Conservation (phyloP, 2,113 vertebrate species). For the Actenoides lindsayi region DNA sequence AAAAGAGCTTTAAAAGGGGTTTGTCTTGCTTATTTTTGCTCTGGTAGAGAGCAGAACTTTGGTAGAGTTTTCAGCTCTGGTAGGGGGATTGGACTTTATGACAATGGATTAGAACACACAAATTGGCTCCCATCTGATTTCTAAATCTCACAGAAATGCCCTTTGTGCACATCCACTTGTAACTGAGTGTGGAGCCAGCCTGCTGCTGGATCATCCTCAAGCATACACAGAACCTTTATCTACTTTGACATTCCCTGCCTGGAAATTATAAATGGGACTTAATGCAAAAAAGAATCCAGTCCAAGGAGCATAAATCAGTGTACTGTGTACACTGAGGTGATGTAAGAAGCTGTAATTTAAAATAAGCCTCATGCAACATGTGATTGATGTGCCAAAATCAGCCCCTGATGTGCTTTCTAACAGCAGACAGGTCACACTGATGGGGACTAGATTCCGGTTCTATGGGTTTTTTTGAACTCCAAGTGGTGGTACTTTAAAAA, state of each 20-base stretch:
- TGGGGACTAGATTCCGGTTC: not conserved
- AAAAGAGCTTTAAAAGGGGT: not conserved
- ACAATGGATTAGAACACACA: not conserved
- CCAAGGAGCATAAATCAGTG: not conserved
- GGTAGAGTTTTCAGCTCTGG: not conserved
- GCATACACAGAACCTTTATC: not conserved
- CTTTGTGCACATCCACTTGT: not conserved
- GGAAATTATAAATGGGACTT: not conserved
- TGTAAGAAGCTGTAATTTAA: slow-evolving; percentile 14
- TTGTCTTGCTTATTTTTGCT: not conserved
- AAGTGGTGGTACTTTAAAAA: not conserved
- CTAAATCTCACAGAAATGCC: not conserved
- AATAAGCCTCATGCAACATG: not conserved
- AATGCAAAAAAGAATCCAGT: not conserved
- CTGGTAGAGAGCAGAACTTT: not conserved
- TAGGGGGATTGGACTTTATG: not conserved
- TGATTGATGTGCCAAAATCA: not conserved
- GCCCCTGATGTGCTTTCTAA: not conserved
- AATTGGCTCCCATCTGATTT: not conserved
- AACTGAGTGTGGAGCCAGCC: not conserved
- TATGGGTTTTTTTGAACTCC: not conserved
- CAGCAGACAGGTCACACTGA: not conserved
- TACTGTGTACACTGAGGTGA: not conserved
- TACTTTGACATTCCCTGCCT: not conserved
- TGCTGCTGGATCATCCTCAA: not conserved